Conservation (phyloP, 2,888 invertebrate species). For the Idaea dimidiata region DNA sequence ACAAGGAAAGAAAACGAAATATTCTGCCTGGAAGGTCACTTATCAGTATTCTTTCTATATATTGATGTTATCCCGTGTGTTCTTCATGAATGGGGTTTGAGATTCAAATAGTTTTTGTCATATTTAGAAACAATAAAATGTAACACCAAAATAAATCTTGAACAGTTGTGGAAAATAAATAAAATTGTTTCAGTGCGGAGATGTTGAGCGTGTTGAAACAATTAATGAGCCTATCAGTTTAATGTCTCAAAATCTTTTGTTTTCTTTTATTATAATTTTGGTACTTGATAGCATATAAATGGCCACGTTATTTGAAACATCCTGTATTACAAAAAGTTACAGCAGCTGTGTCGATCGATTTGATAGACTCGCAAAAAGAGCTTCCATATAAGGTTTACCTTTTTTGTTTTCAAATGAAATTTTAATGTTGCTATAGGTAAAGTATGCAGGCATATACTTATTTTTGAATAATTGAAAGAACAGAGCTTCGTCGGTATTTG, state of each 20-base stretch:
- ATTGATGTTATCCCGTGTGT: no score
- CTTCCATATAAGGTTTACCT: conserved; percentile 37
- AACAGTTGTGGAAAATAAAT: not conserved
- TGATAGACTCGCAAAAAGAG: conserved; percentile 31
- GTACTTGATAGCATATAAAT: not conserved
- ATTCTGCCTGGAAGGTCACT: not conserved
- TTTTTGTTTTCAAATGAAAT: conserved; percentile 40
- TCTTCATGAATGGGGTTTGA: no score
- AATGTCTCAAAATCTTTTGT: not conserved
- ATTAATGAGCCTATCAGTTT: not conserved
- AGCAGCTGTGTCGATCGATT: conserved; percentile 31
- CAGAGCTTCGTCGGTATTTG: conserved; percentile 51
- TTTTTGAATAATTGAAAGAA: conserved; percentile 38
- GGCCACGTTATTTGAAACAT: conserved; percentile 11
- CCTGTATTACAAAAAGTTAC: conserved; percentile 15
- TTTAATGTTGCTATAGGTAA: conserved; percentile 10
- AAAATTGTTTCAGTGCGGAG: not conserved
- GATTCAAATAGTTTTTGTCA: not conserved
- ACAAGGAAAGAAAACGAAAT: no score
- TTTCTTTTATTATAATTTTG: not conserved
- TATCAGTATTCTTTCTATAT: no score
- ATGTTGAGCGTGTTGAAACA: not conserved
- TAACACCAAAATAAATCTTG: not conserved
- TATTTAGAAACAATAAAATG: not conserved
- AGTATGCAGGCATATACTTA: conserved; percentile 33